Base-by-base conservation (phyloP, 2,888 invertebrate species). In the Hyles lineata region DNA sequence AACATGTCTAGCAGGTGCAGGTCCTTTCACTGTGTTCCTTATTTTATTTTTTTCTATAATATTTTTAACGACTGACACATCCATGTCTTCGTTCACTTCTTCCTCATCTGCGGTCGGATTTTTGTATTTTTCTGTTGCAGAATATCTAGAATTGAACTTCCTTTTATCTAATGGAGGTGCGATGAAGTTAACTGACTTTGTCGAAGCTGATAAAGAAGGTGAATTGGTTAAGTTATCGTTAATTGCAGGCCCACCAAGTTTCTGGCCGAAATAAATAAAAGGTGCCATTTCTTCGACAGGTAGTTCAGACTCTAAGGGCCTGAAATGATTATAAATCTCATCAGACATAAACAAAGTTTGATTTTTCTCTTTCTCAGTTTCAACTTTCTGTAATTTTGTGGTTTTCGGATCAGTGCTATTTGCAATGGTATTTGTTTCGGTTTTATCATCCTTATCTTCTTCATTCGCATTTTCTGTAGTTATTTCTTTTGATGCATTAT, bases 201-300 rank as follows among this genome's bases (percentile, higher is more conserved):
- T 95, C 5, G 94, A 94, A n/a, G 94, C 93, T 62, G 93, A 93
- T 67, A 92, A 77, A 32, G 90, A 90, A n/a, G 94, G 93, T 23
- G 92, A 91, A 79, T 92, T 89, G 0, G 94, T 94, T 17, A 94
- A 84, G 77, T 94, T 95, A 75, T 94, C 95, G 74, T 80, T 91
- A 23, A 94, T 89, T 21, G 82, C 80, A 74, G 82, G 89, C 1
- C 92, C 90, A 15, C 89, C 93, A 61, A 95, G 82, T 84, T 97
- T 97, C 82, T 96, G 96, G 0, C 97, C 97, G 83, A 97, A 97
- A 83, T 95, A 96, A 74, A 96, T 91, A 87, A 97, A 97, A 17
- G 97, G 96, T 70, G 96, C 95, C 92, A 96, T 95, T 81, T 96
- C 96, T 85, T 96, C 96, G 62, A 95, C 95, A 0, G 96, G 95